These are phyloP conservation scores for Tribolium madens DNA, from an alignment of 1,140 invertebrate genomes.

Conservation along the genomic window DNA sequence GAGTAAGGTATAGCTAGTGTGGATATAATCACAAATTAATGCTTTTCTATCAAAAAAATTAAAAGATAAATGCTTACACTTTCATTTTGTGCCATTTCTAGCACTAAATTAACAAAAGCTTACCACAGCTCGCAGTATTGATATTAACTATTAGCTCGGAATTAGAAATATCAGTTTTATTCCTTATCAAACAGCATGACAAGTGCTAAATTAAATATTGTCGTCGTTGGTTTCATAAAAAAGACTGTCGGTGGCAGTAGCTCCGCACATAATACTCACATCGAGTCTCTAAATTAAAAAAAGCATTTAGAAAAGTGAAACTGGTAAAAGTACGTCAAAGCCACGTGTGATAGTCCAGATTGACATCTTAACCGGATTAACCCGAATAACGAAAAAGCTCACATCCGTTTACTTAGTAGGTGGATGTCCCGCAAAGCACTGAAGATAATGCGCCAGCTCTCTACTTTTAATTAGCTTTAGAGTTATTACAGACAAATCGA, in stretches of 20 bases:
- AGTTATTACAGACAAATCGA: constrained; percentile 25
- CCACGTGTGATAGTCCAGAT: background rate
- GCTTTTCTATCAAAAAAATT: background rate
- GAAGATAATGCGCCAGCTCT: constrained; percentile 3
- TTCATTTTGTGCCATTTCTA: background rate
- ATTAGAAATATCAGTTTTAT: constrained; percentile 6
- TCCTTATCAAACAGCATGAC: constrained; percentile 5
- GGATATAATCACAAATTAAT: background rate
- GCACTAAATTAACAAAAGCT: background rate
- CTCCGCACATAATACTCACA: background rate
- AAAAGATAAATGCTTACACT: background rate
- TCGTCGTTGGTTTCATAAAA: background rate
- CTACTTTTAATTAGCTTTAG: constrained; percentile 26
- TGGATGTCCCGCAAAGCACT: constrained; percentile 29
- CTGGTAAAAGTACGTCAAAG: constrained; percentile 4
- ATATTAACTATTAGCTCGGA: background rate
- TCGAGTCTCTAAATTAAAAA: background rate
- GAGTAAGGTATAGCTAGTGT: background rate
- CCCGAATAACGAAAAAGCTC: constrained; percentile 2
- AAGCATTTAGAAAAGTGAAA: constrained; percentile 4
- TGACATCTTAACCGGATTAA: constrained; percentile 24
- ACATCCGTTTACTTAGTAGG: background rate
- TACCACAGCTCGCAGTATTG: background rate
- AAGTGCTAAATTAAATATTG: constrained; percentile 14
- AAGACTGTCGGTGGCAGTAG: background rate